Conservation (phyloP, 2,113 vertebrate species). For the Siniperca knerii region DNA sequence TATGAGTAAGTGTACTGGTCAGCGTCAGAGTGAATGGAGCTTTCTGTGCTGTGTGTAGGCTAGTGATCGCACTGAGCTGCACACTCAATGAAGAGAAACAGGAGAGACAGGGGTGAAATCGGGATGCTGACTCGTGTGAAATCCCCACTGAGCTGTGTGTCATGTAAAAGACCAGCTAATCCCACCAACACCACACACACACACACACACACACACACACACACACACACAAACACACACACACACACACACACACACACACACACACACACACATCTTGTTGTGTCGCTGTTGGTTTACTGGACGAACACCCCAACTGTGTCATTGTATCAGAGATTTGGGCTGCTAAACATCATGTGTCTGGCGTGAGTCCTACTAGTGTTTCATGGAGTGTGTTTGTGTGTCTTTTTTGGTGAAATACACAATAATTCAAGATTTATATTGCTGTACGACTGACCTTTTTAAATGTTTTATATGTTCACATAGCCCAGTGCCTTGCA, state of each 20-base stretch:
- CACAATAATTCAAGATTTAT: background rate
- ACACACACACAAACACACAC: background rate
- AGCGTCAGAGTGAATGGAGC: background rate
- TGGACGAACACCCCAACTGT: constrained; percentile 1
- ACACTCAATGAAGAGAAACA: background rate
- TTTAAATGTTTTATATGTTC: too few species aligned
- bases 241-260: background rate
- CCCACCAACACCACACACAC: background rate
- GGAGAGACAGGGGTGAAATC: background rate
- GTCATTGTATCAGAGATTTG: constrained; percentile 1
- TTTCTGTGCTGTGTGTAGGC: background rate
- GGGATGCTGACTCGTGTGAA: constrained; percentile 49
- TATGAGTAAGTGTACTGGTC: background rate
- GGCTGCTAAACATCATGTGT: constrained; percentile 26
- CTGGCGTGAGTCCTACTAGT: constrained; percentile 43
- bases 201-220: background rate
- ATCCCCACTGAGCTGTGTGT: background rate
- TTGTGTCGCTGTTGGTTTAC: background rate
- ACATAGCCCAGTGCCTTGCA: background rate
- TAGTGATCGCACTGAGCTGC: background rate
- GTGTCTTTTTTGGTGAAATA: background rate
- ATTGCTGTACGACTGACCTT: background rate
- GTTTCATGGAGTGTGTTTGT: constrained; percentile 23
- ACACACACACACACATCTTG: background rate
- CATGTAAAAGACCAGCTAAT: constrained; percentile 32